These are phyloP conservation scores for Diadumene lineata DNA, from an alignment of 92 coral and sea anemone species.

Conservation along the genomic window DNA sequence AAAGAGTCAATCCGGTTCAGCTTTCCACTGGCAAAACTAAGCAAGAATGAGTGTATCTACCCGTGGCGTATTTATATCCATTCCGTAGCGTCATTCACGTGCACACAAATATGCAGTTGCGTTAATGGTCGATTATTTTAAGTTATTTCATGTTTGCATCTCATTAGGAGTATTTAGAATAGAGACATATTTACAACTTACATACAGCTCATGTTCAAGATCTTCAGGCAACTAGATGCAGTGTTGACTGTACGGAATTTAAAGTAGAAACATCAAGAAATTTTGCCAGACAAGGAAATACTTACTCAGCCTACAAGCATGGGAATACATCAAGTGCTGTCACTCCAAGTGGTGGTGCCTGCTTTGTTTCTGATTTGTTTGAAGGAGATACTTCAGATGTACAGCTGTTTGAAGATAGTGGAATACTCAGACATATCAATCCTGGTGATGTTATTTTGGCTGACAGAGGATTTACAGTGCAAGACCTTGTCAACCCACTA, in stretches of 20 bases:
- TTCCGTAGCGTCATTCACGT: too few relatives aligned
- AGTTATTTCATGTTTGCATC: too few relatives aligned
- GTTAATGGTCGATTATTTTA: too few relatives aligned
- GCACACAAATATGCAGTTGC: too few relatives aligned
- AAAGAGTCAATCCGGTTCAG: too few relatives aligned
- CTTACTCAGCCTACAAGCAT: slow-evolving; percentile 25
- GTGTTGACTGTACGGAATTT: not conserved
- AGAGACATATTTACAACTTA: slow-evolving; percentile 45
- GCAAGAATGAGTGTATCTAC: too few relatives aligned
- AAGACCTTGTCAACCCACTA: slow-evolving; percentile 34
- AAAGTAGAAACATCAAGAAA: slow-evolving; percentile 11
- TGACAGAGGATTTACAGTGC: too few relatives aligned
- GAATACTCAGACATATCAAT: slow-evolving; percentile 25
- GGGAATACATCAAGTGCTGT: slow-evolving; percentile 27
- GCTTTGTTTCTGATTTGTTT: slow-evolving; percentile 41
- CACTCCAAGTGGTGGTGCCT: slow-evolving; percentile 42
- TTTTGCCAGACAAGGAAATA: too few relatives aligned
- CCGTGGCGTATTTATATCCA: too few relatives aligned
- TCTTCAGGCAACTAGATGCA: slow-evolving; percentile 16
- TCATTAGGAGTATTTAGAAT: too few relatives aligned
- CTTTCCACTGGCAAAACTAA: too few relatives aligned
- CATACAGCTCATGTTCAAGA: slow-evolving; percentile 46
- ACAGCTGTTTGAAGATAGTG: slow-evolving; percentile 29
- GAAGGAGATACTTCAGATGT: slow-evolving; percentile 34
- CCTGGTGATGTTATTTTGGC: too few relatives aligned